phyloP scores from a whole-genome alignment of 2,113 vertebrate genomes.

The Saccopteryx bilineata region DNA sequence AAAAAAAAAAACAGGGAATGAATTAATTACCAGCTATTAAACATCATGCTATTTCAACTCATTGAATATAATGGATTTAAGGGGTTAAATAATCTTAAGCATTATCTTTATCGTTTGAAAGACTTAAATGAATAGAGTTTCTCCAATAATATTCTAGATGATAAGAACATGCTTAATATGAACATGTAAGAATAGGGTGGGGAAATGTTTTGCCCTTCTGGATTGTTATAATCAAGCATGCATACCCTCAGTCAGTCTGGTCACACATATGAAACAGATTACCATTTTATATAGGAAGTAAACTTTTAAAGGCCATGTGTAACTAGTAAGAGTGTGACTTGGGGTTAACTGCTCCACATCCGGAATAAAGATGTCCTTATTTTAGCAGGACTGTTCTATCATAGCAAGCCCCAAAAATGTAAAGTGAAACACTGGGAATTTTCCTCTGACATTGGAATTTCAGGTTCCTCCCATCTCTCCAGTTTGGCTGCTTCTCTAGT shows the following conservation, averaged over 20 bases:
- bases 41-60: background rate
- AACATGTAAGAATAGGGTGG: background rate
- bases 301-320: conserved; percentile 44
- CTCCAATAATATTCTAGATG: background rate
- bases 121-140: background rate
- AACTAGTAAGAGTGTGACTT: background rate
- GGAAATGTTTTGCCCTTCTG: background rate
- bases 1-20: background rate
- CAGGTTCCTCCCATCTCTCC: background rate
- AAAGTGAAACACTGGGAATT: conserved; percentile 11
- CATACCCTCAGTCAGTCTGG: background rate
- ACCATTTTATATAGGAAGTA: conserved; percentile 24
- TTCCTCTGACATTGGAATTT: conserved; percentile 17
- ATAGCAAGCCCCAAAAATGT: conserved; percentile 15
- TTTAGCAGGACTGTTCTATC: conserved; percentile 26
- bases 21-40: background rate
- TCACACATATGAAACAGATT: background rate
- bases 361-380: conserved; percentile 2
- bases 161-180: background rate
- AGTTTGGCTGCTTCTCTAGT: background rate
- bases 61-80: background rate
- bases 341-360: background rate
- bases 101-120: conserved; percentile 22
- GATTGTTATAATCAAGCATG: background rate
- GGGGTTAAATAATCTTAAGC: background rate